Conservation (phyloP, 2,888 invertebrate genomes). For the Eupithecia dodoneata region DNA sequence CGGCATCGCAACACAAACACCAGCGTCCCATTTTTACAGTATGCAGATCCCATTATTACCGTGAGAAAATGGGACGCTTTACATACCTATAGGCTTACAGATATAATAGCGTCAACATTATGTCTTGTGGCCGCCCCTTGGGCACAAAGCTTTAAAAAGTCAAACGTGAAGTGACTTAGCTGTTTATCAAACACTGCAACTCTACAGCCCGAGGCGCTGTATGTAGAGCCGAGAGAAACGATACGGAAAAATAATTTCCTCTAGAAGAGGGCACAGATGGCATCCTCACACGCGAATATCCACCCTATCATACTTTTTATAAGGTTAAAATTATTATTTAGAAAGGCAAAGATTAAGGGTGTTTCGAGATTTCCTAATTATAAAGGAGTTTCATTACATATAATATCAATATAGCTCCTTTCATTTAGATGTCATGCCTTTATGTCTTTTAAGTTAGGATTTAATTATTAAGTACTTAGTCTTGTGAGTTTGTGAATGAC, state of each 20-base stretch:
- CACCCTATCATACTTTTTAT: background rate
- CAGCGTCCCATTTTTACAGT: no score
- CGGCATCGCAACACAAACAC: no score
- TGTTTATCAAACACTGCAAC: constrained; percentile 13
- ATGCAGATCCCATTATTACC: no score
- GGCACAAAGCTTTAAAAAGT: background rate
- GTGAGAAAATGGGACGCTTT: no score
- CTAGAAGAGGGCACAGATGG: constrained; percentile 38
- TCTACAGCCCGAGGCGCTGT: constrained; percentile 31
- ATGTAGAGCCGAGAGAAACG: constrained; percentile 50
- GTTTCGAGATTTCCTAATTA: constrained; percentile 37
- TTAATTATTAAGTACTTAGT: background rate
- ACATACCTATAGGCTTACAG: no score
- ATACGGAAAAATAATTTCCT: constrained; percentile 63
- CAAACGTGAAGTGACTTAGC: background rate
- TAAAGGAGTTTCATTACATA: constrained; percentile 29
- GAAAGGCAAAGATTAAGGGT: background rate
- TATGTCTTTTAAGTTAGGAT: background rate
- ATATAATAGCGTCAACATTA: no score
- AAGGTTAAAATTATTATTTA: constrained; percentile 22
- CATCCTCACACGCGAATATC: constrained; percentile 23
- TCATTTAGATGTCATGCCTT: constrained; percentile 8
- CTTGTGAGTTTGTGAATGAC: background rate
- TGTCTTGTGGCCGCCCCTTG: no score
- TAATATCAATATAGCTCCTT: constrained; percentile 25